phyloP scores from a whole-genome alignment of 30 jellyfish, hydroid and myxozoan genomes.

The Chrysaora quinquecirrha region DNA sequence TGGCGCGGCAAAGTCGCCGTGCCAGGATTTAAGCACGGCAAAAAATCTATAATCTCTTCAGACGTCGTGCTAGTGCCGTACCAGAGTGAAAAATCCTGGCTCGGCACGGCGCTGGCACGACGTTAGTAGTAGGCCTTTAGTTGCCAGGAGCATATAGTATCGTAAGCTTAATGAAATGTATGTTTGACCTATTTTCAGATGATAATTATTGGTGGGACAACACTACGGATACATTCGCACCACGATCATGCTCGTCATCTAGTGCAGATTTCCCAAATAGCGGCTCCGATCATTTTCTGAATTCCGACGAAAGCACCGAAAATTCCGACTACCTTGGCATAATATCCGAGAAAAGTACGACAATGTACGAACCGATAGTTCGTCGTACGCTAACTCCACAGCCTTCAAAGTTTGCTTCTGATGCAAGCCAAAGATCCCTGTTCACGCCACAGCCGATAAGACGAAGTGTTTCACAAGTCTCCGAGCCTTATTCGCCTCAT shows the following conservation, averaged over 20 bases:
- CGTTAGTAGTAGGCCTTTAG: no score
- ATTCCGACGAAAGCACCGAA: conserved; percentile 60
- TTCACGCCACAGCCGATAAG: conserved; percentile 72
- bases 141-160: no score
- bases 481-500: conserved; percentile 79
- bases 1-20: no score
- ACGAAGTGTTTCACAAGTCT: conserved; percentile 54
- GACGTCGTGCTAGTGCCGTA: no score
- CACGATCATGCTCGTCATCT: conserved; percentile 63
- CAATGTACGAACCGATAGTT: conserved; percentile 27
- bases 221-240: conserved; percentile 75
- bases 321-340: conserved; percentile 34
- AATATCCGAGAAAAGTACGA: conserved; percentile 32
- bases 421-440: background rate
- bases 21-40: no score
- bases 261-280: conserved; percentile 64
- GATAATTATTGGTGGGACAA: conserved; percentile 84
- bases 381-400: conserved; percentile 72
- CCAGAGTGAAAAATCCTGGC: no score
- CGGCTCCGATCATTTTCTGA: conserved; percentile 23
- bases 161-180: background rate
- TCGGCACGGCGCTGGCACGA: no score
- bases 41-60: no score
- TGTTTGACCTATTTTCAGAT: conserved; percentile 12
- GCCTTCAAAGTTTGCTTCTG: conserved; percentile 18